Evolutionary conservation across 2,888 invertebrate genomes (phyloP).

Genomic region (Carcina quercana): DNA sequence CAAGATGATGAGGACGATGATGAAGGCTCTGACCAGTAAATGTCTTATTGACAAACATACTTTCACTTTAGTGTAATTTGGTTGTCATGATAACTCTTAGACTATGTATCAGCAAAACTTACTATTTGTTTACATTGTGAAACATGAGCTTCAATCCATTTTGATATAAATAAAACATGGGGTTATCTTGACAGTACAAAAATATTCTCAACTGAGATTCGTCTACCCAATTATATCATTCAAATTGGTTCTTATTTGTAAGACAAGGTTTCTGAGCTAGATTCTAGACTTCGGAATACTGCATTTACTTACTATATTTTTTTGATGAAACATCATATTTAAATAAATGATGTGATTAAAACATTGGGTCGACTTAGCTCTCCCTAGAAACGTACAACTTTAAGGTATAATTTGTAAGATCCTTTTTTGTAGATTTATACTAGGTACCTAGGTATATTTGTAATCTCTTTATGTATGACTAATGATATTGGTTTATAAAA

Average conservation of each 20-base stretch:
- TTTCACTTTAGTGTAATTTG: constrained; percentile 64
- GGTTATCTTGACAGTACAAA: constrained; percentile 60
- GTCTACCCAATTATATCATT: constrained; percentile 57
- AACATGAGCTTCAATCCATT: no score
- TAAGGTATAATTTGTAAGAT: constrained; percentile 68
- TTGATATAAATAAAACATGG: constrained; percentile 27
- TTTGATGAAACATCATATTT: constrained; percentile 18
- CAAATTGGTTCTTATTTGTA: constrained; percentile 3
- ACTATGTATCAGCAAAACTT: constrained; percentile 7
- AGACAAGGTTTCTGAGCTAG: constrained; percentile 7
- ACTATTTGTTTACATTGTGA: constrained; percentile 6
- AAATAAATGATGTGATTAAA: constrained; percentile 54
- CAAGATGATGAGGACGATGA: constrained; percentile 68
- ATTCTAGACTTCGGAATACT: constrained; percentile 33
- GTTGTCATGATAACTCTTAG: constrained; percentile 59
- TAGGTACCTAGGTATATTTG: constrained; percentile 62
- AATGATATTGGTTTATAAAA: no score
- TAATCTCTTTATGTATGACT: constrained; percentile 52
- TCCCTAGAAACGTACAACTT: constrained; percentile 68
- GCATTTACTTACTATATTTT: constrained; percentile 49
- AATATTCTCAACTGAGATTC: constrained; percentile 46
- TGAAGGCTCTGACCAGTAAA: constrained; percentile 70
- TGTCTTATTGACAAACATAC: constrained; percentile 38
- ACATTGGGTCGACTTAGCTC: constrained; percentile 56
- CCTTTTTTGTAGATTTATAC: constrained; percentile 63